Percentiles rank a stretch among this genome's conserved stretches.
Conservation (phyloP, 2,797 vertebrate species). For the Enteromius afrohamiltoni region DNA sequence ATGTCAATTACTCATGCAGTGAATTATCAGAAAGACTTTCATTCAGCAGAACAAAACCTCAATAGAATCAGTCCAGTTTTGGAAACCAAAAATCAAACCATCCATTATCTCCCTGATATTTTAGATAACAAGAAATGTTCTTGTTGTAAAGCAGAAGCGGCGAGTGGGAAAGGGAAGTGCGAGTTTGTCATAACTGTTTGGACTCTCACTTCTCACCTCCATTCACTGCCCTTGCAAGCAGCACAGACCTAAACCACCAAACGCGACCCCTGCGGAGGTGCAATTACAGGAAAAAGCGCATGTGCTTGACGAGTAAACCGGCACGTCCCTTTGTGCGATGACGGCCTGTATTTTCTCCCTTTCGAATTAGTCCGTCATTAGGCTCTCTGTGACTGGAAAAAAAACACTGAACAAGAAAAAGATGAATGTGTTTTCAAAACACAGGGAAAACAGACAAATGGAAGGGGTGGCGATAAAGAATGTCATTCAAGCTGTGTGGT, state of each 20-base stretch:
- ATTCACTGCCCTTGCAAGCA: conserved; percentile 19
- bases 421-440: conserved; percentile 82
- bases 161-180: conserved; percentile 54
- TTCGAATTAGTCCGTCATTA: conserved; percentile 75
- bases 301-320: conserved; percentile 58
- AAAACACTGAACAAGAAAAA: conserved; percentile 68
- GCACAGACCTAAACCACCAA: conserved; percentile 9
- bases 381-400: conserved; percentile 64
- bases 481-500: conserved; percentile 74
- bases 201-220: conserved; percentile 44
- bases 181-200: conserved; percentile 40
- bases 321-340: conserved; percentile 55
- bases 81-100: background rate
- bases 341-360: conserved; percentile 72
- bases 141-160: conserved; percentile 36
- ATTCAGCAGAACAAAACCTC: background rate
- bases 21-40: background rate
- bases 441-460: conserved; percentile 78
- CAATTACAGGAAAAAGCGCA: conserved; percentile 43
- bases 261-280: conserved; percentile 17
- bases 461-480: conserved; percentile 71
- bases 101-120: background rate
- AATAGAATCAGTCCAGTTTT: background rate
- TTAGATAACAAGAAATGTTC: background rate
- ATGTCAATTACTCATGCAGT: background rate